Conservation (phyloP, 2,797 vertebrate genomes). For the Triplophysa bombifrons region DNA sequence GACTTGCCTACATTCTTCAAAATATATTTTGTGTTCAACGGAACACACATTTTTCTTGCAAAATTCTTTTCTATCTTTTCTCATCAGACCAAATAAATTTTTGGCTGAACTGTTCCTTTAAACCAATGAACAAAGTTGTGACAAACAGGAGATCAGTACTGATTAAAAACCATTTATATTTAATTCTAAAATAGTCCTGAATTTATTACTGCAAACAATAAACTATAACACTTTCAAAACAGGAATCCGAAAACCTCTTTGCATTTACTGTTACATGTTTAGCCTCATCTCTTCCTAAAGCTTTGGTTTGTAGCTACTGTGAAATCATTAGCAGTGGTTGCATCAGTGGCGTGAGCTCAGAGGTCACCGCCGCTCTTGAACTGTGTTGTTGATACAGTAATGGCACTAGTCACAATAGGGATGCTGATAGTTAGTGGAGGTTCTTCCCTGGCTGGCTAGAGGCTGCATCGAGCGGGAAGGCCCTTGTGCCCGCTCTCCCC, state of each 20-base stretch:
- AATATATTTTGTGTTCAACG: too few relatives aligned
- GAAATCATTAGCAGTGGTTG: conserved; percentile 42
- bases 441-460: conserved; percentile 47
- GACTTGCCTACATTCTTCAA: too few relatives aligned
- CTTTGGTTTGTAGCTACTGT: conserved; percentile 28
- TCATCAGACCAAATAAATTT: too few relatives aligned
- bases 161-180: too few relatives aligned
- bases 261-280: conserved; percentile 6
- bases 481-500: conserved; percentile 48
- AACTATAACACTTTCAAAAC: background rate
- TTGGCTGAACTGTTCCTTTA: too few relatives aligned
- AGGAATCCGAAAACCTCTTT: background rate
- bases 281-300: background rate
- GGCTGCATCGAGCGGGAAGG: conserved; percentile 43
- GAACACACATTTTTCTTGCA: too few relatives aligned
- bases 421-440: conserved; percentile 50
- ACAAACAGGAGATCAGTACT: too few relatives aligned
- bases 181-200: too few relatives aligned
- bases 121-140: too few relatives aligned
- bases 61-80: too few relatives aligned
- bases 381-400: conserved; percentile 30
- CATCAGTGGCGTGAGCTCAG: conserved; percentile 25
- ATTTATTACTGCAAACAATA: too few relatives aligned
- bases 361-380: conserved; percentile 19
- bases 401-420: conserved; percentile 29